A percentile compares a stretch with the other conserved stretches of the same genome.
Conservation (phyloP, 1,140 invertebrate genomes). For the Penaeus chinensis region DNA sequence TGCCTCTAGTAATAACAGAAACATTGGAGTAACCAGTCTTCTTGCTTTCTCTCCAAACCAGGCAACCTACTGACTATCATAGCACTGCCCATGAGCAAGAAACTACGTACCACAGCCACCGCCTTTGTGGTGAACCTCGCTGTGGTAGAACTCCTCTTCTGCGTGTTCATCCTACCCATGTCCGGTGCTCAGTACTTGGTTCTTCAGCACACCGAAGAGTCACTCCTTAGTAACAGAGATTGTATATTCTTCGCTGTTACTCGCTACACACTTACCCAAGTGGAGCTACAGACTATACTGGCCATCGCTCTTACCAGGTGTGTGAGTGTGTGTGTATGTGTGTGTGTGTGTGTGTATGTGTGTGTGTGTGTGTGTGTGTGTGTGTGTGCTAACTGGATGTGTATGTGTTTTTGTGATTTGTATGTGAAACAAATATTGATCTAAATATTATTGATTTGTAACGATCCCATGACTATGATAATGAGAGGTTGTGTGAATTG, state of each 20-base stretch:
- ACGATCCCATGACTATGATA: too few species aligned
- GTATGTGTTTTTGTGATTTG: conserved; percentile 2
- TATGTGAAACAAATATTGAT: too few species aligned
- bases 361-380: not conserved
- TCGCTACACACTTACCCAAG: conserved; percentile 47
- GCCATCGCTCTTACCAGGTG: conserved; percentile 54
- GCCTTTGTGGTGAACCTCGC: conserved; percentile 63
- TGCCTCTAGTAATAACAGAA: not conserved
- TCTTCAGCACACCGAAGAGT: conserved; percentile 42
- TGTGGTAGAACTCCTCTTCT: conserved; percentile 61
- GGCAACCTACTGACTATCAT: conserved; percentile 63
- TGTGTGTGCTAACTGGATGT: not conserved
- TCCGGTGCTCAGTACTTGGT: conserved; percentile 61
- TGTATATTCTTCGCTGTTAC: conserved; percentile 56
- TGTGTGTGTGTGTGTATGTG: not conserved
- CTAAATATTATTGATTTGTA: too few species aligned
- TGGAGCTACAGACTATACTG: conserved; percentile 52
- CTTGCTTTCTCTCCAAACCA: conserved; percentile 1
- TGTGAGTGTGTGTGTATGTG: not conserved
- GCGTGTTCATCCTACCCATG: conserved; percentile 61
- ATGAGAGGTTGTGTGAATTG: too few species aligned
- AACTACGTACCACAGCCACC: conserved; percentile 61
- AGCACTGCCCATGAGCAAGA: conserved; percentile 61
- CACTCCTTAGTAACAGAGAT: conserved; percentile 47
- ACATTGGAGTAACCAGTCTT: not conserved